Evolutionary conservation across 2,888 invertebrate species (phyloP).

Genomic region (Schizaphis graminum): DNA sequence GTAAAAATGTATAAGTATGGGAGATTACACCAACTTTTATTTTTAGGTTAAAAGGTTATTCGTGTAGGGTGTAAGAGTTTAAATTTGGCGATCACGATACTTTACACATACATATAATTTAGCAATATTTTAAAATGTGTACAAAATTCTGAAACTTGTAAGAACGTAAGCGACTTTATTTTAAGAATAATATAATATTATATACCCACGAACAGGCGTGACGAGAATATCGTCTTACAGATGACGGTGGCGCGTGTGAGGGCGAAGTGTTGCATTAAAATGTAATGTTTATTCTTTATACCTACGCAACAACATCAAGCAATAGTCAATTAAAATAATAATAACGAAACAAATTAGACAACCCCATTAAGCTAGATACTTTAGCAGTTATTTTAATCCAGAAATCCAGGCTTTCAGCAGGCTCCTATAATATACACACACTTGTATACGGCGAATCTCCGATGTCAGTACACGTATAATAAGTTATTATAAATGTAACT

Average conservation of each 20-base stretch:
- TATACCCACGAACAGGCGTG: not conserved
- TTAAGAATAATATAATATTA: not conserved
- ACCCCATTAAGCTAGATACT: not conserved
- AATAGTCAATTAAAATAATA: not conserved
- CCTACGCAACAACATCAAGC: not conserved
- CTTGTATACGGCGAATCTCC: not conserved
- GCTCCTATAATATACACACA: not conserved
- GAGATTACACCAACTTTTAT: not conserved
- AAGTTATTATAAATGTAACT: not conserved
- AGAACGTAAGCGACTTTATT: not conserved
- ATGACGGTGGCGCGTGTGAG: not conserved
- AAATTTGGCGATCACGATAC: not conserved
- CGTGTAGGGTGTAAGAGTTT: not conserved
- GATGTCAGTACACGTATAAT: not conserved
- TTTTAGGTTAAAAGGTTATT: not conserved
- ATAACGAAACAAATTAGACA: not conserved
- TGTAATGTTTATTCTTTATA: not conserved
- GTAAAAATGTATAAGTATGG: no score
- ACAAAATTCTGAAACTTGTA: not conserved
- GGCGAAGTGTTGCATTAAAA: not conserved
- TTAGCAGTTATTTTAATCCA: not conserved
- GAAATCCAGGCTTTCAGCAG: not conserved
- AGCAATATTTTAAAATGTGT: not conserved
- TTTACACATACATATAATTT: not conserved
- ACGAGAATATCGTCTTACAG: not conserved